phyloP scores from a whole-genome alignment of 2,113 vertebrate species.

The Prinia subflava region DNA sequence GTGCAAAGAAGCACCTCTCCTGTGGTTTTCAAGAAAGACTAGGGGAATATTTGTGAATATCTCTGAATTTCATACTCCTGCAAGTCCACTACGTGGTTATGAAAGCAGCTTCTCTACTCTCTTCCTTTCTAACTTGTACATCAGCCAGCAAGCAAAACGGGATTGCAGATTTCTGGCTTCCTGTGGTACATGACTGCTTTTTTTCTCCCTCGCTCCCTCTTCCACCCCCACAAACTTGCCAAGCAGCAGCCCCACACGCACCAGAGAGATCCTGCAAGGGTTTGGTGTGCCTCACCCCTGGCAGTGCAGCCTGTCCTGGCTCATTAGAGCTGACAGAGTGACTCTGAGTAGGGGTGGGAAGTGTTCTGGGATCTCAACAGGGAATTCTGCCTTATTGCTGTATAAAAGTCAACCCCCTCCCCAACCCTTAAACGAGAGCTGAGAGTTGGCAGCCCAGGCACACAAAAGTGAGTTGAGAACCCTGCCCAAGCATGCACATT shows the following conservation, averaged over 20 bases:
- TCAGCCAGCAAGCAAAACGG: background rate
- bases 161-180: background rate
- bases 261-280: background rate
- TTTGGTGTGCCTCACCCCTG: background rate
- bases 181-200: background rate
- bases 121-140: background rate
- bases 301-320: background rate
- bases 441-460: background rate
- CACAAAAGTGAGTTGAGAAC: background rate
- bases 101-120: background rate
- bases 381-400: background rate
- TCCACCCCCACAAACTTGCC: background rate
- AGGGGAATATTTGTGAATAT: background rate
- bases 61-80: background rate
- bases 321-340: background rate
- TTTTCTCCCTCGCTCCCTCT: background rate
- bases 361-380: background rate
- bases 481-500: fast-evolving
- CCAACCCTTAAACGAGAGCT: background rate
- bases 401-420: background rate
- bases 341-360: background rate
- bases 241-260: background rate
- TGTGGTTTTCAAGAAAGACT: background rate
- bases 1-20: background rate
- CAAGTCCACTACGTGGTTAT: background rate